These are phyloP conservation scores for Cyrtodaria siliqua DNA, from an alignment of 2,888 invertebrate species.

Conservation along the genomic window DNA sequence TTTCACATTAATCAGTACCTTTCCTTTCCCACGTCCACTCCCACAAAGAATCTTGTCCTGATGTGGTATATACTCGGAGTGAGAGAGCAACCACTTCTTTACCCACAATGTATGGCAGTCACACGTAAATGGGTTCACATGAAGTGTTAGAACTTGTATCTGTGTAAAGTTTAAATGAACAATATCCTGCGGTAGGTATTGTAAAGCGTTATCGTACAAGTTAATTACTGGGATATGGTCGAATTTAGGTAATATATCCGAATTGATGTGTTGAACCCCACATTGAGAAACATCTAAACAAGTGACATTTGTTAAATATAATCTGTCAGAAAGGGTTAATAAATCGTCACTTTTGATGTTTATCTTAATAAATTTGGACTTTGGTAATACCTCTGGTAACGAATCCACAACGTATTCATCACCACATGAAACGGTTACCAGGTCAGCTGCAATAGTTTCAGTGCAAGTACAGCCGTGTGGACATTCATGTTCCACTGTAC, in stretches of 20 bases:
- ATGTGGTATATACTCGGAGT: slow-evolving; percentile 16
- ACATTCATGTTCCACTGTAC: slow-evolving; percentile 31
- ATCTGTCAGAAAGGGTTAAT: slow-evolving; percentile 11
- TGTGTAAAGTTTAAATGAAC: slow-evolving; percentile 18
- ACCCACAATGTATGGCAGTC: slow-evolving; percentile 70
- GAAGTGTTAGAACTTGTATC: slow-evolving; percentile 28
- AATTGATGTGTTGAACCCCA: slow-evolving; percentile 31
- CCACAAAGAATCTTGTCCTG: slow-evolving; percentile 37
- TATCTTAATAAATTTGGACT: not conserved
- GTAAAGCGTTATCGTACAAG: slow-evolving; percentile 55
- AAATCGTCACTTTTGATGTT: slow-evolving; percentile 44
- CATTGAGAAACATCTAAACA: slow-evolving; percentile 51
- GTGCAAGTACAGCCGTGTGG: slow-evolving; percentile 34
- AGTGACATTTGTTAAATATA: slow-evolving; percentile 48
- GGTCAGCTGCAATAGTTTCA: slow-evolving; percentile 18
- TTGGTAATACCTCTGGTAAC: slow-evolving; percentile 23
- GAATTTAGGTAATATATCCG: slow-evolving; percentile 23
- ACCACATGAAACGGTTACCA: slow-evolving; percentile 25
- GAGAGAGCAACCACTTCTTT: slow-evolving; percentile 63
- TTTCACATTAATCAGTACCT: slow-evolving; percentile 16
- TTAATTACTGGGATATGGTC: slow-evolving; percentile 24
- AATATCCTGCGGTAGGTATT: slow-evolving; percentile 50
- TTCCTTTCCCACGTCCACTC: slow-evolving; percentile 20
- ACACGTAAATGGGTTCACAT: slow-evolving; percentile 65
- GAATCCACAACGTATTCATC: not conserved